Conservation (phyloP, 2,113 vertebrate species). For the Carollia perspicillata region DNA sequence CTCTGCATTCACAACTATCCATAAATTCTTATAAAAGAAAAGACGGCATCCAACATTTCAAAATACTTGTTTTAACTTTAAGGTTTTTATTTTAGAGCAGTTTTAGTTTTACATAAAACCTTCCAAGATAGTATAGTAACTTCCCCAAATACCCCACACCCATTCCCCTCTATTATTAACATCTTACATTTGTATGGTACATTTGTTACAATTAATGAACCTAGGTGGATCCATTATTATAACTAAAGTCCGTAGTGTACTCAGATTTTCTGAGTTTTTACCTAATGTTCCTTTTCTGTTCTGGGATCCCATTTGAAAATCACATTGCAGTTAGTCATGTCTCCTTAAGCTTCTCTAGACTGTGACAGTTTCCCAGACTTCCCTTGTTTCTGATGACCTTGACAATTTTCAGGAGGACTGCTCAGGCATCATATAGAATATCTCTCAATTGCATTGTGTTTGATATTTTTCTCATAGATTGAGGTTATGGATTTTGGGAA, state of each 20-base stretch:
- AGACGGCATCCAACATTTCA: background rate
- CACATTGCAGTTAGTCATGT: background rate
- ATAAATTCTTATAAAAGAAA: background rate
- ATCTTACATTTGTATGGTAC: background rate
- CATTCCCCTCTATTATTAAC: background rate
- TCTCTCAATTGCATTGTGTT: background rate
- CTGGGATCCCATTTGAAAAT: background rate
- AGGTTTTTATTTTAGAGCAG: background rate
- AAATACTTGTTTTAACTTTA: background rate
- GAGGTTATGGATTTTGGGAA: background rate
- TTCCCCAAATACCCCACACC: background rate
- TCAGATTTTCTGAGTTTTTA: background rate
- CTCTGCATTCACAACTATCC: background rate
- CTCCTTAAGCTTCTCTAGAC: background rate
- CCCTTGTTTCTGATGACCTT: background rate
- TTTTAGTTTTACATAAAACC: background rate
- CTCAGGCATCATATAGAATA: background rate
- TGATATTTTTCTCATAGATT: conserved; percentile 34
- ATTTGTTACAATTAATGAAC: background rate
- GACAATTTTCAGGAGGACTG: background rate
- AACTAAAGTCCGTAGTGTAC: background rate
- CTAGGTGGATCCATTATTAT: background rate
- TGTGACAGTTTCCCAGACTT: background rate
- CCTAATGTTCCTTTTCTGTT: background rate
- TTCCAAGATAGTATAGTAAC: background rate